phyloP scores from a whole-genome alignment of 2,113 vertebrate species.

The Guaruba guarouba region DNA sequence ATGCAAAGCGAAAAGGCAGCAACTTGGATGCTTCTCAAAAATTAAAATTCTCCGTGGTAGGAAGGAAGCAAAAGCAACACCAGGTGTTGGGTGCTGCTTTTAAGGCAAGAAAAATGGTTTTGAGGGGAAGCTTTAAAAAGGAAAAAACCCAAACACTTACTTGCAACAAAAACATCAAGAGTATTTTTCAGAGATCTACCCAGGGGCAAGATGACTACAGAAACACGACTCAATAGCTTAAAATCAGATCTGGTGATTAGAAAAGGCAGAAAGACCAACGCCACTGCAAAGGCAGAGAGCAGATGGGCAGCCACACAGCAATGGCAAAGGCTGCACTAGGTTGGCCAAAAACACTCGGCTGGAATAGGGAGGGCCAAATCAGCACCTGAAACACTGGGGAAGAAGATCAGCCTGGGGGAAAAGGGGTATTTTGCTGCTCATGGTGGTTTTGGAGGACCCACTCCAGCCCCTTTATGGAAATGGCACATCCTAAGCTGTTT shows the following conservation, averaged over 20 bases:
- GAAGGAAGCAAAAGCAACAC: neutral
- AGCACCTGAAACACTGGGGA: neutral
- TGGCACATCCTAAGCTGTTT: neutral
- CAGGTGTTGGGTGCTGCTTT: neutral
- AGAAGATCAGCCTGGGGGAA: neutral
- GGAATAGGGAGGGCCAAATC: neutral
- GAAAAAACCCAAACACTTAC: neutral
- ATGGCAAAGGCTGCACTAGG: neutral
- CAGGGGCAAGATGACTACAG: neutral
- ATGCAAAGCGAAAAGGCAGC: neutral
- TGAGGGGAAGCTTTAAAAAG: neutral
- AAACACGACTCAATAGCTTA: accelerated
- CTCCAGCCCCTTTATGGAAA: neutral
- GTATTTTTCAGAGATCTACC: neutral
- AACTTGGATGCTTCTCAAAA: neutral
- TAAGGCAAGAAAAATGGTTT: neutral
- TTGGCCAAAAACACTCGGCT: neutral
- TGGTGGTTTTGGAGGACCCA: accelerated
- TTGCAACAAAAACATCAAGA: neutral
- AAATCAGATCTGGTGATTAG: neutral
- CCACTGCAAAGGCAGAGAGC: neutral
- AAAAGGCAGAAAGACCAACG: neutral
- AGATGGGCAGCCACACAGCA: accelerated
- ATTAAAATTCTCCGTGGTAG: neutral
- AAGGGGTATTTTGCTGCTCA: neutral